Conservation (phyloP, 2,797 vertebrate species). For the Atherinosoma microstoma region DNA sequence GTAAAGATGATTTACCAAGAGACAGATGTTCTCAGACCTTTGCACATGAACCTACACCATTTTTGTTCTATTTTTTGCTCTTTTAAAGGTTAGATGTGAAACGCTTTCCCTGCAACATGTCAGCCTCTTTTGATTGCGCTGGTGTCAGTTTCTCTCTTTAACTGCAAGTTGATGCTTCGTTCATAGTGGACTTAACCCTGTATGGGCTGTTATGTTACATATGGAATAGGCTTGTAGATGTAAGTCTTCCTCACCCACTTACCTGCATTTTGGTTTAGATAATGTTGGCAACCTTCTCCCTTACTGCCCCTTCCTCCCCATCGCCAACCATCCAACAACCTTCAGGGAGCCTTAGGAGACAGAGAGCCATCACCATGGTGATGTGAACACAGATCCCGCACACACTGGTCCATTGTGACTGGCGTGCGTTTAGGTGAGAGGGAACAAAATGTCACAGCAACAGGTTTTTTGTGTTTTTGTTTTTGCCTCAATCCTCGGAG, state of each 20-base stretch:
- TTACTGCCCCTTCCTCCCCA: conserved; percentile 45
- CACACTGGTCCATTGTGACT: conserved; percentile 84
- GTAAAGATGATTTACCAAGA: conserved; percentile 81
- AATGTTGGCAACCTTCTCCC: conserved; percentile 72
- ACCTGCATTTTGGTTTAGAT: conserved; percentile 58
- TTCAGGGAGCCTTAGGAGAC: conserved; percentile 81
- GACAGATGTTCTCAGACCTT: conserved; percentile 81
- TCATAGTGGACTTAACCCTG: conserved; percentile 38
- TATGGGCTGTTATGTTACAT: conserved; percentile 30
- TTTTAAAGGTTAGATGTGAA: conserved; percentile 76
- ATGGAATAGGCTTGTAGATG: conserved; percentile 52
- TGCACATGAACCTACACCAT: conserved; percentile 60
- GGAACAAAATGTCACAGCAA: conserved; percentile 88
- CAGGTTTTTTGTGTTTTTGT: conserved; percentile 85
- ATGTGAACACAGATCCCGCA: conserved; percentile 82
- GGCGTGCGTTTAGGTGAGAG: conserved; percentile 83
- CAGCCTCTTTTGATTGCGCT: conserved; percentile 34
- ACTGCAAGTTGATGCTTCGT: conserved; percentile 9
- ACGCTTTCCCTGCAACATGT: conserved; percentile 40
- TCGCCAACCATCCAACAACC: conserved; percentile 57
- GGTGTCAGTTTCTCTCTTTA: conserved; percentile 45
- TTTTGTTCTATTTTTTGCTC: conserved; percentile 75
- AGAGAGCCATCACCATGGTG: conserved; percentile 87
- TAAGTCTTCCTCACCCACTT: conserved; percentile 39
- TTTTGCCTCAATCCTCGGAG: conserved; percentile 78